Base-by-base conservation (phyloP, 2,888 invertebrate genomes). In the Diogma glabrata region DNA sequence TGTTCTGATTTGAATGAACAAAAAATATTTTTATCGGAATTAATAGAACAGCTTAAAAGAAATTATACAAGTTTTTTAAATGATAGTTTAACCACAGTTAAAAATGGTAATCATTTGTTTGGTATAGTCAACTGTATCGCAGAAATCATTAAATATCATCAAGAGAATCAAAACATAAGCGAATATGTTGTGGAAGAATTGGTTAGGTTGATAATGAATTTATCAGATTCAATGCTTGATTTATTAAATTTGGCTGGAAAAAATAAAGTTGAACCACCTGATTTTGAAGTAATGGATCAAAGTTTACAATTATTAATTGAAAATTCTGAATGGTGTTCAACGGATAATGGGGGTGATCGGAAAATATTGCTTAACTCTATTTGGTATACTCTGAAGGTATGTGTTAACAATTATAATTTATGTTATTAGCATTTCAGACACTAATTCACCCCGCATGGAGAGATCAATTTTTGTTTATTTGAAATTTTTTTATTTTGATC, bases 341-440 rank as follows among this genome's bases (percentile, higher is more conserved):
- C 60, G 24, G 53, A 61, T 17, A 64, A 65, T 58, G 60, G 78
- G 16, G 75, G 76, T 10, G 72, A 79, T 38, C 77, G 84, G 60
- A 83, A 85, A 69, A 75, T 81, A 56, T 72, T 87, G 51, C 69
- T 85, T 10, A 80, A 84, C 59, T 83, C 83, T 60, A 78, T 87
- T 60, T 88, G 87, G 87, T 73, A 84, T 57, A 85, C 83, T 59
- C 73, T 87, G 12, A 87, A 86, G 76, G 85, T 83, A 70, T 55
- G 54, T 52, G 45, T 10, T n/a, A n/a, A n/a, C n/a, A n/a, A n/a
- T n/a, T 8, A 57, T 22, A 53, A n/a, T 43, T 19, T 43, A 22
- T 6, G 7, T 22, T 17, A 47, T 7, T 16, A n/a, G n/a, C n/a
- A n/a, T n/a, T n/a, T n/a, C n/a, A n/a, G n/a, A n/a, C n/a, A n/a